A percentile compares a stretch with the other conserved stretches of the same genome.
phyloP scores from a whole-genome alignment of 2,888 invertebrate genomes.

The Pyrochroa serraticornis region DNA sequence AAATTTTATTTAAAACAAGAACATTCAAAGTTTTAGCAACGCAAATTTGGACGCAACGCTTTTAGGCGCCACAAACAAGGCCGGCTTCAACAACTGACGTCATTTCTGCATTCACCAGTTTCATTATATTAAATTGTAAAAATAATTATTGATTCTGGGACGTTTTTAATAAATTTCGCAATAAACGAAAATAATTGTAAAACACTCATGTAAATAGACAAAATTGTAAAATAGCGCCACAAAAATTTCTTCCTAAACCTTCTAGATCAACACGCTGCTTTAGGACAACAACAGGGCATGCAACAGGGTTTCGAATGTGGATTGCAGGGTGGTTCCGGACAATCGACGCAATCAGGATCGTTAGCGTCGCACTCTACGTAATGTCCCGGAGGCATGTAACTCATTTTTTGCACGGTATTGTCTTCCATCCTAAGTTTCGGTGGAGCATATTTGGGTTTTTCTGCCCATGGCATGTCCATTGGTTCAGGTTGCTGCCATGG shows the following conservation, averaged over 20 bases:
- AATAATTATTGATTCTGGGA: neutral
- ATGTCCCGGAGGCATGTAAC: constrained; percentile 66
- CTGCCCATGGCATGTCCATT: constrained; percentile 57
- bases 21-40: too few relatives aligned
- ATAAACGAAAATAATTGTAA: neutral
- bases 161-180: neutral
- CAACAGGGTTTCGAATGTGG: constrained; percentile 42
- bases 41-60: too few relatives aligned
- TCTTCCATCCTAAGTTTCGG: constrained; percentile 60
- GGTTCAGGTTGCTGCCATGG: constrained; percentile 55
- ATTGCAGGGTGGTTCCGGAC: constrained; percentile 47
- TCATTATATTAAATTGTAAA: too few relatives aligned
- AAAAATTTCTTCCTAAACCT: constrained; percentile 4
- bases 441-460: constrained; percentile 54
- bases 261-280: constrained; percentile 49
- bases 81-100: too few relatives aligned
- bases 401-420: constrained; percentile 67
- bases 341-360: constrained; percentile 61
- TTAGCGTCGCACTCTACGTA: constrained; percentile 64
- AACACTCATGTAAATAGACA: neutral
- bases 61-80: too few relatives aligned
- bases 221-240: constrained; percentile 1
- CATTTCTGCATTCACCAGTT: too few relatives aligned
- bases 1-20: too few relatives aligned
- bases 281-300: constrained; percentile 54